phyloP scores from a whole-genome alignment of 1,140 invertebrate genomes.

The Rhopalosiphum padi region DNA sequence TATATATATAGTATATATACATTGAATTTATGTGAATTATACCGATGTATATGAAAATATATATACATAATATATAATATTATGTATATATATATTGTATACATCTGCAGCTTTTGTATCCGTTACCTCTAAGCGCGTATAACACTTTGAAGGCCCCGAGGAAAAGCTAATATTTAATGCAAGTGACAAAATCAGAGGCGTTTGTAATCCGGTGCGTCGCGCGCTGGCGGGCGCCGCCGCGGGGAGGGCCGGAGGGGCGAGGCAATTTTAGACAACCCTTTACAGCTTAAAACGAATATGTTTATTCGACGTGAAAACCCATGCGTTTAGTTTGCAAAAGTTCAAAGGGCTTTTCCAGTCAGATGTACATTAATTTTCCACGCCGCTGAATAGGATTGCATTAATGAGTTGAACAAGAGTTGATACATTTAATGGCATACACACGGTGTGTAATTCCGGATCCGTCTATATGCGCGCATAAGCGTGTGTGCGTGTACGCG shows the following conservation, averaged over 20 bases:
- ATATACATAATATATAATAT: background rate
- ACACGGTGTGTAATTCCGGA: conserved; percentile 38
- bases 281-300: conserved; percentile 57
- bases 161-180: conserved; percentile 56
- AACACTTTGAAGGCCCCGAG: conserved; percentile 20
- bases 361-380: conserved; percentile 58
- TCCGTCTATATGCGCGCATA: background rate
- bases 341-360: conserved; percentile 57
- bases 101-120: conserved; percentile 7
- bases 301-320: conserved; percentile 57
- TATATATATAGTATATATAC: background rate
- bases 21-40: background rate
- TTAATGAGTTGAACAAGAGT: conserved; percentile 58
- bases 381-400: conserved; percentile 57
- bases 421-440: conserved; percentile 56
- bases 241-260: background rate
- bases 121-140: conserved; percentile 15
- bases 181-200: conserved; percentile 56
- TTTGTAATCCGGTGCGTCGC: conserved; percentile 51
- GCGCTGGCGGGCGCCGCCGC: background rate
- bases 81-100: background rate
- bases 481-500: too few relatives aligned
- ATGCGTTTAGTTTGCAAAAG: conserved; percentile 57
- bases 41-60: background rate
- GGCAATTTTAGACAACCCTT: conserved; percentile 53